These are phyloP conservation scores for Alviniconcha marisindica DNA, from an alignment of 1,140 invertebrate genomes.

Conservation along the genomic window DNA sequence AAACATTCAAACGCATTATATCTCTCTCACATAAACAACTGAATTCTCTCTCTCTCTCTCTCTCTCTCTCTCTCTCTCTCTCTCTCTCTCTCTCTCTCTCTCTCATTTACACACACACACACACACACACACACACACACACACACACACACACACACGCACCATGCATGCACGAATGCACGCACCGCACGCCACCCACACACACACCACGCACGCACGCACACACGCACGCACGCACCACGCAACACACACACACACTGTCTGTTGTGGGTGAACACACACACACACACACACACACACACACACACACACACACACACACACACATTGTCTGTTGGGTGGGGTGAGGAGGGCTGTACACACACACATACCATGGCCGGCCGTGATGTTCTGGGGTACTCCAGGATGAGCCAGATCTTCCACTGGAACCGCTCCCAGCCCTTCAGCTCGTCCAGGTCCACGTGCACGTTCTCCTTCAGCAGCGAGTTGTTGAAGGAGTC, in stretches of 20 bases:
- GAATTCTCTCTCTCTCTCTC: too few species aligned
- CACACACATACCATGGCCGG: conserved; percentile 67
- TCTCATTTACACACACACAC: background rate
- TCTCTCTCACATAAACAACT: too few species aligned
- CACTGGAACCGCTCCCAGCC: conserved; percentile 68
- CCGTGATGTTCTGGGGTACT: conserved; percentile 68
- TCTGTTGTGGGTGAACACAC: too few species aligned
- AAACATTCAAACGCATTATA: too few species aligned
- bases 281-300: background rate
- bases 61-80: too few species aligned
- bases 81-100: too few species aligned
- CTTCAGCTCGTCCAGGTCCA: conserved; percentile 58
- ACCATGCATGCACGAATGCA: background rate
- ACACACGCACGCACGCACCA: conserved; percentile 10
- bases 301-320: too few species aligned
- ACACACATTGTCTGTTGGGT: too few species aligned
- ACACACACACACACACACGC: background rate
- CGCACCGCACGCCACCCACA: too few species aligned
- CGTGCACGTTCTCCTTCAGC: conserved; percentile 59
- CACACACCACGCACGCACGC: background rate
- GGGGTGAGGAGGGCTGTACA: background rate
- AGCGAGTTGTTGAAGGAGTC: conserved; percentile 70
- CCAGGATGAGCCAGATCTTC: conserved; percentile 70
- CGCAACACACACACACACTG: background rate
- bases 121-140: too few species aligned